Evolutionary conservation across 2,888 invertebrate species (phyloP), one percentile per base, ranked within the genome.

Genomic region (Macrophya annulata): DNA sequence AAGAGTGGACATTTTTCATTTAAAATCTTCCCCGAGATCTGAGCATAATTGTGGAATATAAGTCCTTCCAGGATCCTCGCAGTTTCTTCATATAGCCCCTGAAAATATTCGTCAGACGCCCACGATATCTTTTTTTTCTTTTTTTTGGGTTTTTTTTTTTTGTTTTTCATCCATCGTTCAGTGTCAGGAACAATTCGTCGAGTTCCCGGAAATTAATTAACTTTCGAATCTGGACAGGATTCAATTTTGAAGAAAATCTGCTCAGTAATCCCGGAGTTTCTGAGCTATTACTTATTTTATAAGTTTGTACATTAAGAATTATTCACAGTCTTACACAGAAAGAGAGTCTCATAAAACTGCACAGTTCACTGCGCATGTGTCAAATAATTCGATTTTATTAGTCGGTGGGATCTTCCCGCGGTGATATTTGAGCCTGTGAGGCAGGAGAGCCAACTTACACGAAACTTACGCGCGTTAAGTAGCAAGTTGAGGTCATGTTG

Each of bases 121-220:
- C 62, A 25, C 25, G 62, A 62, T 25, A 25, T 62, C 31, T 31
- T 31, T 31, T 3, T 31, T 31, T 31, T 31, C 1, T 31, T 31
- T 31, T 31, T 31, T n/a, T n/a, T n/a, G n/a, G n/a, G n/a, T n/a
- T n/a, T n/a, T 31, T 31, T 31, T 31, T 31, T 31, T 31, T 31
- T 31, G 31, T 31, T 62, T 51, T 25, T 76, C 25, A 5, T 37
- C 25, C 4, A 68, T 15, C 68, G 31, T 37, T 37, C 68, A 37
- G 37, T 37, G 68, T 68, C 37, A 68, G 68, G 37, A 51, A 48
- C 31, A 77, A 77, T 77, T 51, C 37, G 9, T 77, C 77, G 37
- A 55, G 55, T 31, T 77, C 15, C 77, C 51, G 37, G 37, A 51
- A 77, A 55, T 77, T 77, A 55, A 77, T 77, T 77, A 77, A 51